Evolutionary conservation across 1,140 invertebrate genomes (phyloP).

Genomic region (Pogonognathellus flavescens): DNA sequence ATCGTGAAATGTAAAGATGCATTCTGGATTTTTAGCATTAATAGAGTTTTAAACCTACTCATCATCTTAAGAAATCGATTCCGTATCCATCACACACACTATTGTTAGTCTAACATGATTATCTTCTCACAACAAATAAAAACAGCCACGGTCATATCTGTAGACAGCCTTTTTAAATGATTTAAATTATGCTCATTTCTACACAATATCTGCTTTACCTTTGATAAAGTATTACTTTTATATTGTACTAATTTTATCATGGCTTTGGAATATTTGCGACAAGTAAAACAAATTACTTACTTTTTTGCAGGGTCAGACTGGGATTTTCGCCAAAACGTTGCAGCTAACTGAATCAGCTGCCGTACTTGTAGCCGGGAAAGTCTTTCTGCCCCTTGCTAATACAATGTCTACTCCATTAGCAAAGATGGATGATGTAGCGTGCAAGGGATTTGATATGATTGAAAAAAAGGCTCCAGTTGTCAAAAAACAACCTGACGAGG

Average conservation of each 20-base stretch:
- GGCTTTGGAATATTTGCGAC: too few relatives aligned
- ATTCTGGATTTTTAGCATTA: neutral
- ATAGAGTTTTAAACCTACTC: neutral
- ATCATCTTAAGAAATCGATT: too few relatives aligned
- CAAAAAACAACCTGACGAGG: constrained; percentile 63
- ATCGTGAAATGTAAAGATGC: too few relatives aligned
- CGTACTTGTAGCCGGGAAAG: neutral
- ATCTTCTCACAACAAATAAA: too few relatives aligned
- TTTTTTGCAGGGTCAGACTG: neutral
- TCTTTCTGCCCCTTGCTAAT: constrained; percentile 51
- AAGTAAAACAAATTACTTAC: neutral
- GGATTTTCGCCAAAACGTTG: constrained; percentile 47
- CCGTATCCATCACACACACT: too few relatives aligned
- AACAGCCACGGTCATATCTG: too few relatives aligned
- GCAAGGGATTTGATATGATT: constrained; percentile 57
- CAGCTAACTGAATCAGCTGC: constrained; percentile 41
- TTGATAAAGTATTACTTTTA: too few relatives aligned
- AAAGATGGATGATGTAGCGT: constrained; percentile 61
- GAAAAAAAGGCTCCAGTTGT: constrained; percentile 60
- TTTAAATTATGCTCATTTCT: too few relatives aligned
- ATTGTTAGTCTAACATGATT: too few relatives aligned
- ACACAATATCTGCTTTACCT: too few relatives aligned
- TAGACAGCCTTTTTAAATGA: too few relatives aligned
- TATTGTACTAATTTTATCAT: too few relatives aligned
- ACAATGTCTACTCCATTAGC: constrained; percentile 40